Evolutionary conservation across 1,140 invertebrate species (phyloP).

Genomic region (Latrodectus geometricus): DNA sequence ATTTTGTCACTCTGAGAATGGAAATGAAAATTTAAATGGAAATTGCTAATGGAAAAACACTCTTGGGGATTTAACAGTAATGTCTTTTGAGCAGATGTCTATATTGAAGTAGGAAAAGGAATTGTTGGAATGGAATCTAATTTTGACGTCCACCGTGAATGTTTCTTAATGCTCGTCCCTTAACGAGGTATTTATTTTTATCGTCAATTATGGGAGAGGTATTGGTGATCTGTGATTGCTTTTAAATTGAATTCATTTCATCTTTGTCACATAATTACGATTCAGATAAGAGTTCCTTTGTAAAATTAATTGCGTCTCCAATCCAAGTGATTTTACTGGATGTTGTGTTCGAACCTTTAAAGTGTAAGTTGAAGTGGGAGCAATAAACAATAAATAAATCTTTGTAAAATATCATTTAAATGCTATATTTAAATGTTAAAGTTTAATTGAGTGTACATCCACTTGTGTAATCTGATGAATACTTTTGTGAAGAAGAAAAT

Average conservation of each 20-base stretch:
- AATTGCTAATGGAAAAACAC: conserved; percentile 48
- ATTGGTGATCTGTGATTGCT: neutral
- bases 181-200: neutral
- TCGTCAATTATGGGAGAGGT: neutral
- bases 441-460: too few relatives aligned
- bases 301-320: too few relatives aligned
- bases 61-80: conserved; percentile 23
- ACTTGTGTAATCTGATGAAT: too few relatives aligned
- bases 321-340: too few relatives aligned
- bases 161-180: neutral
- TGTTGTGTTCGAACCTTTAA: too few relatives aligned
- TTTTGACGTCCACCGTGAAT: conserved; percentile 12
- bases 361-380: too few relatives aligned
- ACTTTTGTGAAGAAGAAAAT: too few relatives aligned
- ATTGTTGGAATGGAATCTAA: conserved; percentile 21
- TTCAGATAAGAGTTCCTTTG: too few relatives aligned
- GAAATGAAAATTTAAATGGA: conserved; percentile 52
- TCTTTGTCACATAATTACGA: neutral
- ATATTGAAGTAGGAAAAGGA: conserved; percentile 17
- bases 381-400: too few relatives aligned
- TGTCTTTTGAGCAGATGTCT: conserved; percentile 3
- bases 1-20: neutral
- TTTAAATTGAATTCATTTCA: neutral
- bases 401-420: too few relatives aligned
- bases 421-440: too few relatives aligned